Base-by-base conservation (phyloP, 1,140 invertebrate species). In the Pollicipes pollicipes region DNA sequence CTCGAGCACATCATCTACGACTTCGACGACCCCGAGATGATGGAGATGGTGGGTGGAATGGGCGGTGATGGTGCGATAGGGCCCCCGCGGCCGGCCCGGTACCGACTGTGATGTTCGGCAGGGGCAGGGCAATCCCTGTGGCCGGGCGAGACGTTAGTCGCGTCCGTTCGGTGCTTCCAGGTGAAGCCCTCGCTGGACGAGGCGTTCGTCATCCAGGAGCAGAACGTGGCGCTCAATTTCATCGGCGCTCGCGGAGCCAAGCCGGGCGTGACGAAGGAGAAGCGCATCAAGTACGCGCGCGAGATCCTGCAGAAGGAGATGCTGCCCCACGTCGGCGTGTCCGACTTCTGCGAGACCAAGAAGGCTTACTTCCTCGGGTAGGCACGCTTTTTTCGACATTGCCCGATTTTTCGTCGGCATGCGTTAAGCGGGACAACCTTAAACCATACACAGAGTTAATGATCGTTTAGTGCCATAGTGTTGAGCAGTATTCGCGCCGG, bases 301-400 rank as follows among this genome's bases (percentile, higher is more conserved):
- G 97, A 99, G 88, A 98, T 99, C 82, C 81, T 99, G 71, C 96
- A 99, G 78, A 98, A 98, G 77, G 96, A 99, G 90, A 97, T 98
- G 93, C 86, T 99, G 75, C 96, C 97, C 21, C 97, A 99, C 82
- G 95, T 98, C 72, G 96, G 96, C 75, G 94, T 98, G 6, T 95
- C 94, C 68, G 95, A 98, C 80, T 98, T 97, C 81, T 98, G 96
- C 83, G 97, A 99, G 84, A 98, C 96, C 0, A 98, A 98, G 80
- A 99, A 99, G 79, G 96, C 96, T 0, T 98, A 97, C 77, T 98
- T 97, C 77, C 83, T 98, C 37, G 95, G 94, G 64, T 66, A n/a
- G 82, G 86, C n/a, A n/a, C n/a, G n/a, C n/a, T 78, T 78, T 78
- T 75, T 72, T 64, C 10, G 26, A 21, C 66, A 69, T 17, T 16